Conservation (phyloP, 2,113 vertebrate species). For the Stictonetta naevosa region DNA sequence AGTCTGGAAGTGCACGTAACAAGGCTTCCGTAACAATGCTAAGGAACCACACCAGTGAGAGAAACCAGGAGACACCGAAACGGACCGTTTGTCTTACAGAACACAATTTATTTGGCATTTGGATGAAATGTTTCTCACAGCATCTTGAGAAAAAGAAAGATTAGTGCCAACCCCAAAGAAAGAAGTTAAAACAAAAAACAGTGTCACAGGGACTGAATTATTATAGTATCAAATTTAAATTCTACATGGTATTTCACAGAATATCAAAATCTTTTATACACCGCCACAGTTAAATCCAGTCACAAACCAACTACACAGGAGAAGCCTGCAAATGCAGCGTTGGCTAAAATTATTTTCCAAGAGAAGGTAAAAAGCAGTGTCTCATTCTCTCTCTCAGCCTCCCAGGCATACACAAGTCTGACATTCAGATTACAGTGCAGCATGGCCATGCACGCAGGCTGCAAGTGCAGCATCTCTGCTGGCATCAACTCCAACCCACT, state of each 20-base stretch:
- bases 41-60: neutral
- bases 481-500: neutral
- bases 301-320: constrained; percentile 64
- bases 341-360: neutral
- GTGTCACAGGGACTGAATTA: constrained; percentile 68
- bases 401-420: neutral
- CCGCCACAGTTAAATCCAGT: constrained; percentile 75
- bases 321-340: constrained; percentile 36
- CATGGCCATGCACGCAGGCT: neutral
- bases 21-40: accelerated
- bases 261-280: constrained; percentile 73
- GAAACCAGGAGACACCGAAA: neutral
- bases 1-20: neutral
- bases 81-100: constrained; percentile 69
- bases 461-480: neutral
- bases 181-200: constrained; percentile 73
- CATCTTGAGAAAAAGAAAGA: constrained; percentile 79
- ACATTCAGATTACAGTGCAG: neutral
- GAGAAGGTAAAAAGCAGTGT: constrained; percentile 46
- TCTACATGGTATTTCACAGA: constrained; percentile 76
- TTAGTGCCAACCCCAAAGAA: constrained; percentile 77
- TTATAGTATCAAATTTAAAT: constrained; percentile 80
- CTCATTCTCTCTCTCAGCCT: neutral
- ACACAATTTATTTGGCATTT: constrained; percentile 97
- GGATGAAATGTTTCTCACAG: constrained; percentile 91